Base-by-base conservation (phyloP, 2,888 invertebrate species). In the Melieria crassipennis region DNA sequence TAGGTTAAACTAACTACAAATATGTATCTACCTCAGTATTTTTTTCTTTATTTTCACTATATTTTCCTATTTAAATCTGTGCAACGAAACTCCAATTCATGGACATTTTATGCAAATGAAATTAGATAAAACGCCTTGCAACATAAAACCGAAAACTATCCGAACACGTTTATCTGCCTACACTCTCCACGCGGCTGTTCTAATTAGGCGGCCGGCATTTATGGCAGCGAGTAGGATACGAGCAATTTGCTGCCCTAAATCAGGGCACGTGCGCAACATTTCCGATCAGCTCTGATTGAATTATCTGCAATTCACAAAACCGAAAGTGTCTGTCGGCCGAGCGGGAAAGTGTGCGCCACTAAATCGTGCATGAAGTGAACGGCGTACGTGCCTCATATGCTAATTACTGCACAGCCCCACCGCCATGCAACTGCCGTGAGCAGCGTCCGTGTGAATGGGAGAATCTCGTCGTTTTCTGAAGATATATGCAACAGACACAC, bases 291-390 rank as follows among this genome's bases (percentile, higher is more conserved):
- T 13, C 13, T 9, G 52, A 5, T 13, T 52, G 13, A 52, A 52
- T 52, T 52, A 52, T 52, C n/a, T 52, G 13, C 4, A 48, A 11
- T 45, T 30, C 11, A 16, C 10, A 16, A n/a, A 5, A n/a, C 46
- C 9, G 45, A 55, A 52, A 55, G 43, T 57, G 9, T 52, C 65
- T 6, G 45, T 7, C 45, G 30, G 42, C n/a, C n/a, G 42, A 9
- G 42, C 50, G 4, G 42, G 6, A 45, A 16, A 65, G 65, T 46
- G 57, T 58, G 57, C 66, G 11, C 42, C 48, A 58, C 46, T 47
- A 66, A 66, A 66, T 66, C 57, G 66, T 66, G 66, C 66, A 55
- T 66, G 30, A 66, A 58, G 30, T 11, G 48, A 58, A 58, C 42
- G 6, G 9, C 46, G 65, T 66, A 66, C 66, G 66, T 66, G 57